Percentiles rank a stretch among this genome's conserved stretches.
phyloP scores from a whole-genome alignment of 2,888 invertebrate species.

The Chymomyza amoena region DNA sequence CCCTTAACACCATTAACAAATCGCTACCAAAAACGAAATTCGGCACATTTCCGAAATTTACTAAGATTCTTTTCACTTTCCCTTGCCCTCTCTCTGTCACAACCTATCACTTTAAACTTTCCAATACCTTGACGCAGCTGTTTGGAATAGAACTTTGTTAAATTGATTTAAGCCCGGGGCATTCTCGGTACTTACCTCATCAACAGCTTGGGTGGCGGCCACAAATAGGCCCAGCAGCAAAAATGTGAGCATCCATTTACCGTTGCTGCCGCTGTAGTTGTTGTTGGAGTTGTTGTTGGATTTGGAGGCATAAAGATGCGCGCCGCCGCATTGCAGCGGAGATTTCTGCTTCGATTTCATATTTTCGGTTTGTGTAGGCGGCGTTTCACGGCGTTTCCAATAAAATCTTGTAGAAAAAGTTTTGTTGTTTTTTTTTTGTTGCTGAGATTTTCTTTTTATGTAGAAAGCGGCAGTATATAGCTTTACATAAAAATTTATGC shows the following conservation, averaged over 20 bases:
- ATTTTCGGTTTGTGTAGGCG: constrained; percentile 26
- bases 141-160: background rate
- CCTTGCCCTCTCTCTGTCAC: background rate
- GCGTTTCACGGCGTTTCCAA: background rate
- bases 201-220: constrained; percentile 61
- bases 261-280: constrained; percentile 26
- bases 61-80: background rate
- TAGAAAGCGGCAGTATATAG: constrained; percentile 29
- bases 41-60: too few relatives aligned
- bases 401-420: background rate
- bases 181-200: constrained; percentile 49
- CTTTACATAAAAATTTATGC: constrained; percentile 17
- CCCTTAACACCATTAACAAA: too few relatives aligned
- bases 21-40: too few relatives aligned
- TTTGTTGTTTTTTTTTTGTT: background rate
- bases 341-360: constrained; percentile 64
- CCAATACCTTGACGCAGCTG: background rate
- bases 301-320: constrained; percentile 9
- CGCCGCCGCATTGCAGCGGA: constrained; percentile 16
- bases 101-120: background rate
- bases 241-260: constrained; percentile 46
- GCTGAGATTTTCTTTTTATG: constrained; percentile 36
- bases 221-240: constrained; percentile 46
- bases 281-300: constrained; percentile 21
- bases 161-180: background rate